Percentiles rank a stretch among this genome's conserved stretches.
phyloP scores from a whole-genome alignment of 2,113 vertebrate genomes.

The Hypomesus transpacificus region DNA sequence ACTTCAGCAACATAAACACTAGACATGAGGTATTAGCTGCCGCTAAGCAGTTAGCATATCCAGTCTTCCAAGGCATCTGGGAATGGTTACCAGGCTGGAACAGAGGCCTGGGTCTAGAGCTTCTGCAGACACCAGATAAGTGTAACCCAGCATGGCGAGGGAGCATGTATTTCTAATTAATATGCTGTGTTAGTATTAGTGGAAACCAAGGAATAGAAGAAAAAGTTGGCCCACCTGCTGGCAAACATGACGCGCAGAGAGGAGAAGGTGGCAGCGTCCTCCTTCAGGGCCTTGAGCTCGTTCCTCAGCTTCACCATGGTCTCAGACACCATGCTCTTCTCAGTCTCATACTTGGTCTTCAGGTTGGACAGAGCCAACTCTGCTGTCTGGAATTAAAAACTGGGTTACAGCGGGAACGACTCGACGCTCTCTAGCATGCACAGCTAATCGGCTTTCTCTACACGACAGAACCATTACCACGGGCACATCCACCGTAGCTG shows the following conservation, averaged over 20 bases:
- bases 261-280: constrained; percentile 83
- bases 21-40: constrained; percentile 19
- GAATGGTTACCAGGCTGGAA: too few relatives aligned
- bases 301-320: constrained; percentile 81
- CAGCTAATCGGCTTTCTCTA: too few relatives aligned
- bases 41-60: background rate
- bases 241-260: constrained; percentile 82
- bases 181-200: background rate
- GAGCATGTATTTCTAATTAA: too few relatives aligned
- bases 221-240: constrained; percentile 67
- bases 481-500: too few relatives aligned
- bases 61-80: background rate
- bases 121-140: background rate
- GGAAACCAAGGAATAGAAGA: background rate
- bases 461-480: too few relatives aligned
- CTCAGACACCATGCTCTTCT: constrained; percentile 79
- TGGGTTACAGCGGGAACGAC: too few relatives aligned
- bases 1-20: constrained; percentile 31
- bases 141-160: too few relatives aligned
- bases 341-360: constrained; percentile 80
- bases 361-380: constrained; percentile 80
- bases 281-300: constrained; percentile 81
- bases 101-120: background rate
- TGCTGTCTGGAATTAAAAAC: constrained; percentile 66
- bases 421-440: too few relatives aligned